Conservation (phyloP, 1,140 invertebrate species). For the Drosophila auraria region DNA sequence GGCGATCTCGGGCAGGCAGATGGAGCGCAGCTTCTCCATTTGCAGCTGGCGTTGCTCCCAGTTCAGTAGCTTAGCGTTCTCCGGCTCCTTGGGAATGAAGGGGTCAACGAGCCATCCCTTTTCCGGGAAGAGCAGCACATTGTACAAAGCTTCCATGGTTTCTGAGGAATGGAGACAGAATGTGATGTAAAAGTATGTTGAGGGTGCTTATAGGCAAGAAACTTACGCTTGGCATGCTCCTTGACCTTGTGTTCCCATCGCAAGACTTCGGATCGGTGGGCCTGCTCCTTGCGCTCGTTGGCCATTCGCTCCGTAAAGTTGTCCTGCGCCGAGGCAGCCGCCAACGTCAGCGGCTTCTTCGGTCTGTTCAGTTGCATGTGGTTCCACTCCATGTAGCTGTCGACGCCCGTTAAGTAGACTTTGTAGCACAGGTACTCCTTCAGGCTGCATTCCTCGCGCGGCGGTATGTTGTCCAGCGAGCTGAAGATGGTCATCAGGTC, state of each 20-base stretch:
- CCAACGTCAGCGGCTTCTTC: constrained; percentile 86
- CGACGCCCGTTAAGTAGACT: constrained; percentile 92
- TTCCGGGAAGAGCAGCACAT: constrained; percentile 94
- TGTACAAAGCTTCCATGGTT: constrained; percentile 93
- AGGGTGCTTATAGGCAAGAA: too few relatives aligned
- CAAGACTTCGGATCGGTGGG: constrained; percentile 91
- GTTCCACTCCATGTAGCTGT: constrained; percentile 96
- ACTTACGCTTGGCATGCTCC: constrained; percentile 88
- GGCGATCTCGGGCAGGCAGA: constrained; percentile 94
- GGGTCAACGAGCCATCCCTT: constrained; percentile 95
- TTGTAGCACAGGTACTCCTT: constrained; percentile 92
- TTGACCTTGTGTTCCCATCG: constrained; percentile 91
- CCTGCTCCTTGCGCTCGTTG: constrained; percentile 92
- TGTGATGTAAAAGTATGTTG: too few relatives aligned
- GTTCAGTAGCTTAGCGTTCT: constrained; percentile 49
- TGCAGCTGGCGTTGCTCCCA: constrained; percentile 86
- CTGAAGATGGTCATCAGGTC: constrained; percentile 87
- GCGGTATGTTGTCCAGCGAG: constrained; percentile 86
- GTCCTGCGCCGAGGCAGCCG: constrained; percentile 57
- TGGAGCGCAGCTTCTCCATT: constrained; percentile 90
- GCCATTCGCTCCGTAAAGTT: constrained; percentile 95
- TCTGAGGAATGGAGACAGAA: constrained; percentile 84
- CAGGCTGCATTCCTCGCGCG: constrained; percentile 87
- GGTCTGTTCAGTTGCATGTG: constrained; percentile 93
- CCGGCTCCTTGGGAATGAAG: constrained; percentile 74